These are phyloP conservation scores for Peromyscus melanophrys DNA, from an alignment of 2,797 vertebrate species.

Conservation along the genomic window DNA sequence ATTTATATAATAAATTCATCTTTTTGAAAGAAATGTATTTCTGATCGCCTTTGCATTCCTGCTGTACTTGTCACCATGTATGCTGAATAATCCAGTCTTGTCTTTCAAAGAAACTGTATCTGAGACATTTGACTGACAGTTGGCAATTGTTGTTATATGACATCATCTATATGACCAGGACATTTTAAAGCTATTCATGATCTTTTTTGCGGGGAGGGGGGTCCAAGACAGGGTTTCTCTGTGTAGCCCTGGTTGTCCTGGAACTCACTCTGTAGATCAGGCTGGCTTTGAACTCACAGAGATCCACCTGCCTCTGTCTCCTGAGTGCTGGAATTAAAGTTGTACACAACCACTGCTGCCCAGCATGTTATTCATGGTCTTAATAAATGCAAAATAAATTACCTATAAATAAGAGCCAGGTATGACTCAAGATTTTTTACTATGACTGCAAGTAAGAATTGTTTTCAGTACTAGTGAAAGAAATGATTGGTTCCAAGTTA, in stretches of 20 bases:
- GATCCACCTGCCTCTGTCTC: no score
- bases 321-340: background rate
- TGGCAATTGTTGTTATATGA: background rate
- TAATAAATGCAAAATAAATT: slow-evolving; percentile 16
- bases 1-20: background rate
- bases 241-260: background rate
- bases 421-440: background rate
- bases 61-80: background rate
- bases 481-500: background rate
- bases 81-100: background rate
- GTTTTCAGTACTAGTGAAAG: background rate
- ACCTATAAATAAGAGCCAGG: background rate
- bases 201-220: background rate
- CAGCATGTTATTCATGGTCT: background rate
- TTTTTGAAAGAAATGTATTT: background rate
- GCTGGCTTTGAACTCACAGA: no score
- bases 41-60: background rate
- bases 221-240: background rate
- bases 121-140: background rate
- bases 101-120: slow-evolving; percentile 10
- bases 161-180: background rate
- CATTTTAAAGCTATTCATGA: background rate
- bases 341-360: background rate
- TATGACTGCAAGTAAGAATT: background rate
- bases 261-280: no score